phyloP scores from a whole-genome alignment of 2,888 invertebrate species.

The Meganola albula region DNA sequence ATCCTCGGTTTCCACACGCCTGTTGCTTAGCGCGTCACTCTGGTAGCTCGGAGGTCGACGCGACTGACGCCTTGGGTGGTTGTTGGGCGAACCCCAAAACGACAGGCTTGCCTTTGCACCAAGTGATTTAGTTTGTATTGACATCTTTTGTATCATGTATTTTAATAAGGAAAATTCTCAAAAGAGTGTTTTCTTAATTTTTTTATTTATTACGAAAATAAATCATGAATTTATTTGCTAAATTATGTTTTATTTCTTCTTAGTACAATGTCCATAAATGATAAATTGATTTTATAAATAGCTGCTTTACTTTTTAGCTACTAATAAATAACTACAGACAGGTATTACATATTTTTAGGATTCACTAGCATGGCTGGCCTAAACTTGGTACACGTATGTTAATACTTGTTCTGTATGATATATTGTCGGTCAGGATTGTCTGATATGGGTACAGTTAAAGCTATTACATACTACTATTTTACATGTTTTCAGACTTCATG shows the following conservation, averaged over 20 bases:
- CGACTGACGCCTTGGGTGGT: slow-evolving; percentile 26
- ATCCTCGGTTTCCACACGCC: slow-evolving; percentile 71
- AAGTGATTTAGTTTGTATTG: slow-evolving; percentile 78
- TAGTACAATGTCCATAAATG: too few relatives aligned
- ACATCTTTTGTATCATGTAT: slow-evolving; percentile 78
- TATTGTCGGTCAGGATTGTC: too few relatives aligned
- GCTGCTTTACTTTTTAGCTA: too few relatives aligned
- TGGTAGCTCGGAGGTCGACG: slow-evolving; percentile 39
- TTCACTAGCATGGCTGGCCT: too few relatives aligned
- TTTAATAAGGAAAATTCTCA: slow-evolving; percentile 71
- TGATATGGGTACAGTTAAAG: too few relatives aligned
- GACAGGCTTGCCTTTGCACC: slow-evolving; percentile 77
- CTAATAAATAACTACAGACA: too few relatives aligned
- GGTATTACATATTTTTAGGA: too few relatives aligned
- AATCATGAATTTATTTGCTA: slow-evolving; percentile 78
- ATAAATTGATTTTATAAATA: too few relatives aligned
- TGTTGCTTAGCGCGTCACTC: slow-evolving; percentile 58
- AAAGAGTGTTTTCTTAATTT: slow-evolving; percentile 70
- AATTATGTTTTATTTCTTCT: slow-evolving; percentile 40
- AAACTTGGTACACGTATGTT: too few relatives aligned
- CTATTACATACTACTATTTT: too few relatives aligned
- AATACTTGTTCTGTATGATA: too few relatives aligned
- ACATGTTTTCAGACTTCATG: too few relatives aligned
- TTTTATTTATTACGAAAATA: slow-evolving; percentile 77
- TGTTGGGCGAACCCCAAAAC: slow-evolving; percentile 55